phyloP scores from a whole-genome alignment of 30 jellyfish, hydroid and myxozoan species.

The Catostylus mosaicus region DNA sequence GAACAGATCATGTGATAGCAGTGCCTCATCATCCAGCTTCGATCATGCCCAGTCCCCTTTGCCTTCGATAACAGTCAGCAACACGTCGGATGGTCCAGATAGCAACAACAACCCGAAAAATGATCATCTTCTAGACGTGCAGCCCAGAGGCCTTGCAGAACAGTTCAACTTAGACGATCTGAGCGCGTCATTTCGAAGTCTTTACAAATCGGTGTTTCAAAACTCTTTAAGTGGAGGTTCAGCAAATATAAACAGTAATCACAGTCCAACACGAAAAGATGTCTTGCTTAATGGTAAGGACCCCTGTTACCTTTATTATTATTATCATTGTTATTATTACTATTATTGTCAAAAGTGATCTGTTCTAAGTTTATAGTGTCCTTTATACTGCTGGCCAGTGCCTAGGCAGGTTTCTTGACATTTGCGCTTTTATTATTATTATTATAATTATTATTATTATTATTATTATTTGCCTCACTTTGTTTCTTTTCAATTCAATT shows the following conservation, averaged over 20 bases:
- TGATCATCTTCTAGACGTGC: slow-evolving; percentile 28
- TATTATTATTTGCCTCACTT: no score
- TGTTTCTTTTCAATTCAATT: no score
- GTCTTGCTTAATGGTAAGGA: slow-evolving; percentile 48
- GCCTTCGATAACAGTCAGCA: slow-evolving; percentile 73
- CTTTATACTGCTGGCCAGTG: no score
- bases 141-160: slow-evolving; percentile 75
- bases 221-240: slow-evolving; percentile 52
- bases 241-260: slow-evolving; percentile 23
- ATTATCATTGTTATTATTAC: no score
- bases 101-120: slow-evolving; percentile 21
- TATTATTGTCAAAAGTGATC: background rate
- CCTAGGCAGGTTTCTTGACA: no score
- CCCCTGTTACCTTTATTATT: background rate
- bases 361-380: no score
- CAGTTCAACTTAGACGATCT: slow-evolving; percentile 85
- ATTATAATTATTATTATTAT: no score
- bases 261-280: slow-evolving; percentile 4
- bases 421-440: no score
- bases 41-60: slow-evolving; percentile 87
- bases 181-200: slow-evolving; percentile 92
- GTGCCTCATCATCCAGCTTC: slow-evolving; percentile 72
- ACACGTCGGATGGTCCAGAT: slow-evolving; percentile 4
- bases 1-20: slow-evolving; percentile 63
- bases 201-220: slow-evolving; percentile 87